phyloP scores from a whole-genome alignment of 2,113 vertebrate genomes.

The Glaucomys volans region DNA sequence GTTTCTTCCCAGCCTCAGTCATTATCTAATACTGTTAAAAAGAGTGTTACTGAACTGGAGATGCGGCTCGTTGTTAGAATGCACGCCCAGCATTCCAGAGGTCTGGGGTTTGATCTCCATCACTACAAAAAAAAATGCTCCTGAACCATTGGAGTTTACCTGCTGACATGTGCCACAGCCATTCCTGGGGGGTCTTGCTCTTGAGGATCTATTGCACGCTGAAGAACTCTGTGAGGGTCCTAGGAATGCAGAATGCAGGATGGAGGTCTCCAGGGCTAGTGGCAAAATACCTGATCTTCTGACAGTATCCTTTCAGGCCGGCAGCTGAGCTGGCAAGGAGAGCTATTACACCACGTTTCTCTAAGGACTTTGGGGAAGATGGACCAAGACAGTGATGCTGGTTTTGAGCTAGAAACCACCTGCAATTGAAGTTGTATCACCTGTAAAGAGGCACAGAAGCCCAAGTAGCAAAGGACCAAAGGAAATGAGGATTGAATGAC shows the following conservation, averaged over 20 bases:
- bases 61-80: background rate
- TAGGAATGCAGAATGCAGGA: background rate
- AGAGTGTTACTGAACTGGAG: background rate
- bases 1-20: background rate
- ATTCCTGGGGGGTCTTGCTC: background rate
- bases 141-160: background rate
- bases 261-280: rapidly evolving
- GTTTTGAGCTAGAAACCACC: background rate
- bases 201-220: background rate
- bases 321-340: background rate
- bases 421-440: background rate
- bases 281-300: background rate
- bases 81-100: no score
- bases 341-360: background rate
- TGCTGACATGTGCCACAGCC: background rate
- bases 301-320: background rate
- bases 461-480: background rate
- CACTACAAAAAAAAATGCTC: background rate
- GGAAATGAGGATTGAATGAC: background rate
- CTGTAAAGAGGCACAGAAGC: background rate
- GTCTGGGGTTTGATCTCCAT: background rate
- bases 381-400: background rate
- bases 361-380: background rate
- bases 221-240: background rate
- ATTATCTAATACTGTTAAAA: background rate